phyloP scores from a whole-genome alignment of 64 coral and sea anemone genomes.

The Platygyra sinensis region DNA sequence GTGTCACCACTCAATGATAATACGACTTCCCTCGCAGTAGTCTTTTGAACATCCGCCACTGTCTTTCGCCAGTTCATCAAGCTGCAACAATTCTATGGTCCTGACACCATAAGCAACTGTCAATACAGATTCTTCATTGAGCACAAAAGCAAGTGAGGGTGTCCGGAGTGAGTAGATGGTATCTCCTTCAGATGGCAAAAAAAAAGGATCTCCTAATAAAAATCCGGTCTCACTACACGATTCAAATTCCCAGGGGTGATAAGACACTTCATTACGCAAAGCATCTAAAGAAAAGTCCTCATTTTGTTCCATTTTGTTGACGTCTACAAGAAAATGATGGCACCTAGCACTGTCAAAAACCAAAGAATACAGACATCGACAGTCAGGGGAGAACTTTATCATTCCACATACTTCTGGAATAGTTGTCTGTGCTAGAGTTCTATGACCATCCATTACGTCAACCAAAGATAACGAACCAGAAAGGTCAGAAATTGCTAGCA shows the following conservation, averaged over 20 bases:
- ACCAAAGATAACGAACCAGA: not conserved
- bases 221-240: not conserved
- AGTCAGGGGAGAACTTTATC: constrained; percentile 7
- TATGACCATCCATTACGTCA: not conserved
- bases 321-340: not conserved
- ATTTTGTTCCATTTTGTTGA: not conserved
- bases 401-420: not conserved
- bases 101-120: not conserved
- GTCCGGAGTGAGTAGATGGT: not conserved
- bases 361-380: not conserved
- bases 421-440: not conserved
- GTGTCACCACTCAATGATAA: not conserved
- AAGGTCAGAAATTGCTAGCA: constrained; percentile 1
- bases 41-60: not conserved
- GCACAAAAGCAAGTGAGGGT: not conserved
- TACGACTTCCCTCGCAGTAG: not conserved
- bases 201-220: constrained; percentile 14
- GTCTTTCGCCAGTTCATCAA: not conserved
- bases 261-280: not conserved
- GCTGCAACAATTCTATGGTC: not conserved
- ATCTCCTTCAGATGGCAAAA: not conserved
- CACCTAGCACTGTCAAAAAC: not conserved
- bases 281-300: not conserved
- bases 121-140: not conserved
- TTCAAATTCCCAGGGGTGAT: constrained; percentile 1